These are phyloP conservation scores for Hemaris fuciformis DNA, from an alignment of 2,888 invertebrate genomes.

Conservation along the genomic window DNA sequence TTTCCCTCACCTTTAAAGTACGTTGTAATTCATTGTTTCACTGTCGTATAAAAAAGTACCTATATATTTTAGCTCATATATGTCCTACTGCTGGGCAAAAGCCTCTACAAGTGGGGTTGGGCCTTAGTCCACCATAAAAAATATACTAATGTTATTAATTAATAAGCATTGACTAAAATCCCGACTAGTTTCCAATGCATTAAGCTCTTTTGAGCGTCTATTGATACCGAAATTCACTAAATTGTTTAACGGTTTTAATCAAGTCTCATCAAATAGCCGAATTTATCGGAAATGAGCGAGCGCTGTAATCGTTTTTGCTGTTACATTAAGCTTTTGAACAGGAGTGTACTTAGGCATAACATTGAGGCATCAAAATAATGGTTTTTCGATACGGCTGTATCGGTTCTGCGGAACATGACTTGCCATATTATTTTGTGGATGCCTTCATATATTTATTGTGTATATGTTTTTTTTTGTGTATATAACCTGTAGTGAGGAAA, in stretches of 20 bases:
- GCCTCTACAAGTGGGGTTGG: too few relatives aligned
- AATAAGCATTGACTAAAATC: too few relatives aligned
- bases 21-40: too few relatives aligned
- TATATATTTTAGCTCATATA: too few relatives aligned
- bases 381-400: neutral
- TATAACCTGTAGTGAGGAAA: too few relatives aligned
- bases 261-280: conserved; percentile 48
- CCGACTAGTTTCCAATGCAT: neutral
- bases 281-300: conserved; percentile 51
- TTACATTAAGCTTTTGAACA: conserved; percentile 42
- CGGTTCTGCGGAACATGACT: neutral
- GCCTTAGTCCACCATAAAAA: too few relatives aligned
- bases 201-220: neutral
- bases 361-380: neutral
- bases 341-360: conserved; percentile 9
- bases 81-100: too few relatives aligned
- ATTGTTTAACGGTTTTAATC: conserved; percentile 53
- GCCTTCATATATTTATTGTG: neutral
- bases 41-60: too few relatives aligned
- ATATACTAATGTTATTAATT: too few relatives aligned
- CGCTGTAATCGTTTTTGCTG: conserved; percentile 37
- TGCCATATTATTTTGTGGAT: neutral
- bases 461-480: too few relatives aligned
- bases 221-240: conserved; percentile 48
- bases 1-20: too few relatives aligned